A percentile compares a stretch with the other conserved stretches of the same genome.
Conservation (phyloP, 30 jellyfish, hydroid and myxozoan genomes). For the Haliclystus octoradiatus region DNA sequence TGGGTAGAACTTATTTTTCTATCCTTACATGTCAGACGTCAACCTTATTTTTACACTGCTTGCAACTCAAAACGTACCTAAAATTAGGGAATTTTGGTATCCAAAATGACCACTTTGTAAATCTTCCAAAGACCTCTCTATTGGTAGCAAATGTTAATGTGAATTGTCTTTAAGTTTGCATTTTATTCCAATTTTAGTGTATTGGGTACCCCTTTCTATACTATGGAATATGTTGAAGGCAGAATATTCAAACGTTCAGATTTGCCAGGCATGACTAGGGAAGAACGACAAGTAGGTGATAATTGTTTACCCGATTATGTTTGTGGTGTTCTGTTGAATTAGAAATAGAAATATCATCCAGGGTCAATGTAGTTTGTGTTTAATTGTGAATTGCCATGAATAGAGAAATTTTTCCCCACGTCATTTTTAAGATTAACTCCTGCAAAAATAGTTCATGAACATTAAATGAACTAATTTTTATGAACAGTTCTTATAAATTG, state of each 20-base stretch:
- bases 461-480: no score
- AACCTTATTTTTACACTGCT: no score
- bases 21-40: no score
- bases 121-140: no score
- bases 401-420: not conserved
- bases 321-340: not conserved
- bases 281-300: slow-evolving; percentile 47
- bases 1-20: no score
- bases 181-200: slow-evolving; percentile 48
- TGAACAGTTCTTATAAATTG: no score
- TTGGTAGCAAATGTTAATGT: no score
- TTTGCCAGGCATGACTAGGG: slow-evolving; percentile 37
- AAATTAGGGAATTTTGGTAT: no score
- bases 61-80: no score
- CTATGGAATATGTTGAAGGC: slow-evolving; percentile 85
- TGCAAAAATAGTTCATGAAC: no score
- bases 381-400: not conserved
- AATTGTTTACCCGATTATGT: not conserved
- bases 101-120: no score
- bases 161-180: no score
- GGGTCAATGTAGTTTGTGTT: not conserved
- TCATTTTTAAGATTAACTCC: not conserved
- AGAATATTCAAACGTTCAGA: slow-evolving; percentile 41
- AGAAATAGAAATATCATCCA: not conserved
- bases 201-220: slow-evolving; percentile 69